These are phyloP conservation scores for Sciurus carolinensis DNA, from an alignment of 2,797 vertebrate genomes.

Conservation along the genomic window DNA sequence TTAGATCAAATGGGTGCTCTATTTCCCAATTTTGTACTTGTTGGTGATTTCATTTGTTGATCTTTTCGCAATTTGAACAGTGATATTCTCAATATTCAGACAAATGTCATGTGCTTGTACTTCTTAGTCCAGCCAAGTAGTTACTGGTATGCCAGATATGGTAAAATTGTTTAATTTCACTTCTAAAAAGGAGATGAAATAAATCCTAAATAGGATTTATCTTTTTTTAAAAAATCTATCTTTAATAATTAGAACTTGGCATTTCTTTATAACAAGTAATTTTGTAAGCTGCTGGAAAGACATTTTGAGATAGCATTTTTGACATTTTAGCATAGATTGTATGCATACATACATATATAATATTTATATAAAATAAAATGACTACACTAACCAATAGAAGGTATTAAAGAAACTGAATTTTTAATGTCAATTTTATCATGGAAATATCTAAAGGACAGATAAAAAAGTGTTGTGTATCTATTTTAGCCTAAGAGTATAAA, in stretches of 20 bases:
- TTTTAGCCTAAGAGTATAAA: conserved; percentile 28
- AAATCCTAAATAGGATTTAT: neutral
- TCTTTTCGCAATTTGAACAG: neutral
- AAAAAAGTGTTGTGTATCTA: neutral
- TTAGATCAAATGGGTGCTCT: neutral
- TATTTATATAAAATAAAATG: neutral
- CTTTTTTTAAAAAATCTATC: neutral
- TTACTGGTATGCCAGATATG: neutral
- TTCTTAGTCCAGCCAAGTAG: neutral
- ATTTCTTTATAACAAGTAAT: conserved; percentile 39
- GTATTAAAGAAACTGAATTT: conserved; percentile 30
- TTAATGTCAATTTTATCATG: conserved; percentile 40
- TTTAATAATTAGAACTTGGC: conserved; percentile 35
- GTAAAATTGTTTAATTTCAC: conserved; percentile 13
- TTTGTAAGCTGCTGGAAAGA: conserved; percentile 35
- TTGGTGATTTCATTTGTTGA: conserved; percentile 46
- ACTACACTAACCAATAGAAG: neutral
- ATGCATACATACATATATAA: neutral
- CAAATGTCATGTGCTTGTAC: conserved; percentile 1
- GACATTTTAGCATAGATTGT: conserved; percentile 16
- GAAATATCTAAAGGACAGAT: conserved; percentile 24
- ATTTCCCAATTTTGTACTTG: conserved; percentile 22
- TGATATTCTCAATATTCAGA: neutral
- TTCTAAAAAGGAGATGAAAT: neutral
- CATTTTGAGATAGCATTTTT: conserved; percentile 33